Conservation (phyloP, 2,113 vertebrate genomes). For the Bolborhynchus lineola region DNA sequence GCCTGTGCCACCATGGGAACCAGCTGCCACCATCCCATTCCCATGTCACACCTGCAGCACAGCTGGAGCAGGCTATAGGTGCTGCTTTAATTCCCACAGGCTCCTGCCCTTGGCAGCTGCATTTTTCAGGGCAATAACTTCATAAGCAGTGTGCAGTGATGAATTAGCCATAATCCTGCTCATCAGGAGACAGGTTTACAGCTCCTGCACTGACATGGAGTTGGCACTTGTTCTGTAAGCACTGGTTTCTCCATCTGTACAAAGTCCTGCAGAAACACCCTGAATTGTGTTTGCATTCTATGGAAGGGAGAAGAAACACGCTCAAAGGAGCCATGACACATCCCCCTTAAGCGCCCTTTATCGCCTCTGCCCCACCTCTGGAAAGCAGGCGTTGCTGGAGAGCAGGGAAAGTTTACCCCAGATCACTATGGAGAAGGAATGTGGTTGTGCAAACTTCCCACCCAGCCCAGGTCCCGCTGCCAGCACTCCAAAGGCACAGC, state of each 20-base stretch:
- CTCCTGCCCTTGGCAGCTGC: background rate
- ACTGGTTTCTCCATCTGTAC: background rate
- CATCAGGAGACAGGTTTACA: background rate
- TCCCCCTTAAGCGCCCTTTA: background rate
- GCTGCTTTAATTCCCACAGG: fast-evolving
- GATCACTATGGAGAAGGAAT: constrained; percentile 46
- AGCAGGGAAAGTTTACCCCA: background rate
- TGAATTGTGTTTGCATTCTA: background rate
- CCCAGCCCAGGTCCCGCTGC: background rate
- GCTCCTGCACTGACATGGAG: background rate
- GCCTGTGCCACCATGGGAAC: background rate
- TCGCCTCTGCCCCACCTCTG: background rate
- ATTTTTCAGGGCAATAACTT: background rate
- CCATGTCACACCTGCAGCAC: fast-evolving
- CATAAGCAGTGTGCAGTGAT: fast-evolving
- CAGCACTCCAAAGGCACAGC: background rate
- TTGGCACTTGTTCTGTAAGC: fast-evolving
- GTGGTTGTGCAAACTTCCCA: background rate
- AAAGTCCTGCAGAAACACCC: background rate
- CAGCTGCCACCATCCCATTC: background rate
- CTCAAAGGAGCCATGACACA: background rate
- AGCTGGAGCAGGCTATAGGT: fast-evolving
- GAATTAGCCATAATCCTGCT: background rate
- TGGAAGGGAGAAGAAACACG: fast-evolving
- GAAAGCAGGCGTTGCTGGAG: background rate